Base-by-base conservation (phyloP, 2,113 vertebrate genomes). In the Triplophysa dalaica region DNA sequence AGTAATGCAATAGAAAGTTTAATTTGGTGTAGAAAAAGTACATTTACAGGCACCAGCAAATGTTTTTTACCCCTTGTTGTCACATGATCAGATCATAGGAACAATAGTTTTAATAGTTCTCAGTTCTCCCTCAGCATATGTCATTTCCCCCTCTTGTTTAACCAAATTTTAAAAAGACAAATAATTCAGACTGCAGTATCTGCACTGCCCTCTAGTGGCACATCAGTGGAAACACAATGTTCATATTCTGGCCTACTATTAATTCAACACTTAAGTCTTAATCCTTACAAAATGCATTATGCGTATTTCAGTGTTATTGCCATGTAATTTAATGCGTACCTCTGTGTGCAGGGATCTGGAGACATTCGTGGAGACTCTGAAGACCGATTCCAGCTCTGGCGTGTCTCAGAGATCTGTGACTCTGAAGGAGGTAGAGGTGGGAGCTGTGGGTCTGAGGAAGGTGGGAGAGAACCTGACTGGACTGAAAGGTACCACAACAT, bases 381-480 rank as follows among this genome's bases (percentile, higher is more conserved):
- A 94, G 89, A 95, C 89, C 24, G 95, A 95, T 29, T 91, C 91
- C 0, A 33, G 80, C 12, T 87, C 90, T 0, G 80, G 88, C 5
- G 72, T 80, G 11, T 72, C 88, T 48, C 85, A 87, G 76, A 91
- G 93, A 75, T 26, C 64, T 2, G 91, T 98, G 56, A 96, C 94
- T 8, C 90, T 98, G 66, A 98, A 96, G 85, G 95, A 98, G 0
- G 96, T 99, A 73, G 97, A 99, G 75, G 97, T 98, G 19, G 96
- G 97, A 77, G 96, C 96, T 0, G 93, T 97, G 82, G 93, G 94
- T 82, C 87, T 99, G 83, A 94, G 96, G 66, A 97, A 96, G 70
- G 95, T 98, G 79, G 97, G 96, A 70, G 97, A 99, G 81, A 94
- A 95, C 2, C 94, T 98, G 62, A 95, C 97, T 19, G 91, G 94